These are phyloP conservation scores for Cyrtodaria siliqua DNA, from an alignment of 2,888 invertebrate species.

Conservation along the genomic window DNA sequence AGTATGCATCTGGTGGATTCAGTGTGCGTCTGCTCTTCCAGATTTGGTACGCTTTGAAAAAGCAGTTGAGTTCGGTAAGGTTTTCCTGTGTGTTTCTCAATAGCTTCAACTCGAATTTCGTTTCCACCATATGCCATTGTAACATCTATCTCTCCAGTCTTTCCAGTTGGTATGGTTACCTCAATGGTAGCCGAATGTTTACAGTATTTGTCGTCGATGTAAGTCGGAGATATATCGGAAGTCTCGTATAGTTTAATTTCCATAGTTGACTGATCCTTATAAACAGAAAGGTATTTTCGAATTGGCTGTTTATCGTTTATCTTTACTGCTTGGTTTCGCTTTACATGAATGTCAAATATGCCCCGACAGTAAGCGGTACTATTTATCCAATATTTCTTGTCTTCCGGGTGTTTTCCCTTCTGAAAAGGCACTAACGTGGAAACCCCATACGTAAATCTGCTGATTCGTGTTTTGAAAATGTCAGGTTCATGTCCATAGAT, in stretches of 20 bases:
- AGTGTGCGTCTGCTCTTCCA: too few species aligned
- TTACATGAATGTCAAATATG: conserved; percentile 29
- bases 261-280: conserved; percentile 20
- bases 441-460: too few species aligned
- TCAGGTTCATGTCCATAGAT: too few species aligned
- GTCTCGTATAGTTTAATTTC: conserved; percentile 30
- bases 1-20: too few species aligned
- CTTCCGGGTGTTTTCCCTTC: too few species aligned
- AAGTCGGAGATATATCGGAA: background rate
- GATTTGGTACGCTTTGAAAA: too few species aligned
- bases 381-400: background rate
- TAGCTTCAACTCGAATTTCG: conserved; percentile 48
- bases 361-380: conserved; percentile 5
- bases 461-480: too few species aligned
- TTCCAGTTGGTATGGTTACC: conserved; percentile 38
- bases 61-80: too few species aligned
- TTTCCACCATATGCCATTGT: conserved; percentile 57
- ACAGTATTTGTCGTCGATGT: conserved; percentile 34
- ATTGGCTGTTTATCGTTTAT: conserved; percentile 1
- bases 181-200: conserved; percentile 33
- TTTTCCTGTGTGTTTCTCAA: conserved; percentile 2
- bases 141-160: conserved; percentile 28
- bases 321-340: conserved; percentile 11
- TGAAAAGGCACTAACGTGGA: too few species aligned
- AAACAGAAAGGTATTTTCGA: conserved; percentile 6